Evolutionary conservation across 2,113 vertebrate genomes (phyloP).

Genomic region (Fregetta grallaria): DNA sequence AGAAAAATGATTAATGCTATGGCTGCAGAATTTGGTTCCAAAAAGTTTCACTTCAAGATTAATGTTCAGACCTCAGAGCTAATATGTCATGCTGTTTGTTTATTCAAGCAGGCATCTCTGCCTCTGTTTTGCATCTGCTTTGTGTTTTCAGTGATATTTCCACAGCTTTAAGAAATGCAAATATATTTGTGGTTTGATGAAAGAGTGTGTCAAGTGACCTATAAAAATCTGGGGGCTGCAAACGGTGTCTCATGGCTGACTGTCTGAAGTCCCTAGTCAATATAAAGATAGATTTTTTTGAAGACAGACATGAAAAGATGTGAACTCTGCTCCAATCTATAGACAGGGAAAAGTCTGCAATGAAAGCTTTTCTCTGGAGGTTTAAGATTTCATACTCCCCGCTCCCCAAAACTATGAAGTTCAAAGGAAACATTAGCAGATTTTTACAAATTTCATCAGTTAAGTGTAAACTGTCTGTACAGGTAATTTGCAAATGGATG

Average conservation of each 20-base stretch:
- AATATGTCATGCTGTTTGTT: neutral
- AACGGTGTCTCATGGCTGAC: neutral
- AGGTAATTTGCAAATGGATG: neutral
- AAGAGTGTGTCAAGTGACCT: neutral
- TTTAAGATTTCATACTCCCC: neutral
- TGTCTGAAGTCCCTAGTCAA: neutral
- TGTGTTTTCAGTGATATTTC: conserved; percentile 16
- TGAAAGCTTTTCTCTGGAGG: neutral
- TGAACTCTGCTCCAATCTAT: neutral
- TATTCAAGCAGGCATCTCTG: neutral
- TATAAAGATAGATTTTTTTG: conserved; percentile 9
- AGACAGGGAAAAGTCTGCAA: neutral
- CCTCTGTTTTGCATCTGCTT: neutral
- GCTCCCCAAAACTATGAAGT: neutral
- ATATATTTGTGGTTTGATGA: neutral
- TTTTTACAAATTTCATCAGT: neutral
- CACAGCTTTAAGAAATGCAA: conserved; percentile 19
- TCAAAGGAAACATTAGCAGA: neutral
- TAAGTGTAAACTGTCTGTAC: neutral
- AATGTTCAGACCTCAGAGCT: neutral
- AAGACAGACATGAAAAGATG: neutral
- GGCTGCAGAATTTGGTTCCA: neutral
- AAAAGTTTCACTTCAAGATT: neutral
- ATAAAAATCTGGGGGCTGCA: neutral
- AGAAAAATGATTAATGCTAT: conserved; percentile 9